These are phyloP conservation scores for Helostoma temminkii DNA, from an alignment of 2,797 vertebrate species.

Conservation along the genomic window DNA sequence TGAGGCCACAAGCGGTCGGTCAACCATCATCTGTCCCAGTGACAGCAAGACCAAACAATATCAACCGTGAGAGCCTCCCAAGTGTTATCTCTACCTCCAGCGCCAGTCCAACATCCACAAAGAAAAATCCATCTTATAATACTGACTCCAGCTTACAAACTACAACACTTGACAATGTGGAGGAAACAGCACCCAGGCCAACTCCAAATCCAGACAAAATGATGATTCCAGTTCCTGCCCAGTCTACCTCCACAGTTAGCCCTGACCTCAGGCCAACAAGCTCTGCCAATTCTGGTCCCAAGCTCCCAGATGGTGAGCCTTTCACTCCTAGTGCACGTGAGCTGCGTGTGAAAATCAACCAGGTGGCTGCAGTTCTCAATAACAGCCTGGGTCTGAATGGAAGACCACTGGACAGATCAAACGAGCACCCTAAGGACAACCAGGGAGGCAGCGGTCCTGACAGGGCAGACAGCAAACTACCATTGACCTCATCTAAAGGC, in stretches of 20 bases:
- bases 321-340: conserved; percentile 73
- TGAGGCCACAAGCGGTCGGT: conserved; percentile 57
- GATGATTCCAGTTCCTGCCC: conserved; percentile 2
- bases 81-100: conserved; percentile 51
- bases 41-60: conserved; percentile 67
- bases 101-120: conserved; percentile 47
- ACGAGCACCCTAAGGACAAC: conserved; percentile 82
- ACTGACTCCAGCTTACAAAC: conserved; percentile 25
- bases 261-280: conserved; percentile 50
- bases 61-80: conserved; percentile 21
- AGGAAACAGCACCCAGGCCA: conserved; percentile 23
- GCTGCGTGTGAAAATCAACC: conserved; percentile 87
- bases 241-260: conserved; percentile 35
- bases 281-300: conserved; percentile 23
- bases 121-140: conserved; percentile 21
- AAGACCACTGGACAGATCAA: conserved; percentile 77
- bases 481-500: conserved; percentile 61
- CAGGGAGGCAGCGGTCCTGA: conserved; percentile 77
- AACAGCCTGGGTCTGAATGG: conserved; percentile 82
- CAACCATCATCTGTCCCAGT: conserved; percentile 46
- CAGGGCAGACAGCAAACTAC: conserved; percentile 78
- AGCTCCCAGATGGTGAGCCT: conserved; percentile 25
- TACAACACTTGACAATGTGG: conserved; percentile 8
- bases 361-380: conserved; percentile 87
- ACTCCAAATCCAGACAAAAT: conserved; percentile 17